Conservation (phyloP, 2,888 invertebrate species). For the Eutolmus rufibarbis region DNA sequence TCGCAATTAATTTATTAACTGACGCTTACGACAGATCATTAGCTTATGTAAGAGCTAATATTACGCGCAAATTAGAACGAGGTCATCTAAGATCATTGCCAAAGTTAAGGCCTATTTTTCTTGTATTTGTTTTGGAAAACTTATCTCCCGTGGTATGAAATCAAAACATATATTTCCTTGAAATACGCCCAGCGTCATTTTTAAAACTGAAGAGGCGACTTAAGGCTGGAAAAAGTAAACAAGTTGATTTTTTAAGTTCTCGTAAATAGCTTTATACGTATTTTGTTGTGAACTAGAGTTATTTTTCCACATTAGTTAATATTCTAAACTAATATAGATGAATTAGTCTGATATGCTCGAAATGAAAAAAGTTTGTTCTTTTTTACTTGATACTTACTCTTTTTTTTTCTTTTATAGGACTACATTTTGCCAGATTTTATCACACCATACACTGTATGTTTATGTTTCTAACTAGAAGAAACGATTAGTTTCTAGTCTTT, state of each 20-base stretch:
- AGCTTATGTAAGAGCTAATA: neutral
- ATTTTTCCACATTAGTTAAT: no score
- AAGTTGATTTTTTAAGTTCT: neutral
- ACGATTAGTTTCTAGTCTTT: no score
- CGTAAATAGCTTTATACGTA: no score
- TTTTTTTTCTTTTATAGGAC: no score
- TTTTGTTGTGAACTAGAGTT: no score
- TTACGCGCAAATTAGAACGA: neutral
- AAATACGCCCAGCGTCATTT: neutral
- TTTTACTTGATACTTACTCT: no score
- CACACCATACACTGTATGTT: no score
- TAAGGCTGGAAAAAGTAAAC: neutral
- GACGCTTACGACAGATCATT: neutral
- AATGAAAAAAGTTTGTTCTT: no score
- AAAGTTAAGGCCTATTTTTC: neutral
- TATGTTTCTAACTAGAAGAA: no score
- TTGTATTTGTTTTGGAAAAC: neutral
- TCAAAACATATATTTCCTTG: neutral
- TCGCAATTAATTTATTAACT: neutral
- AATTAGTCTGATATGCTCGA: no score
- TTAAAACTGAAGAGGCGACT: neutral
- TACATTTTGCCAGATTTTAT: no score
- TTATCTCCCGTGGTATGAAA: neutral
- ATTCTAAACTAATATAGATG: no score
- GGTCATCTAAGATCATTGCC: neutral